Base-by-base conservation (phyloP, 2,888 invertebrate species). In the Bursaphelenchus okinawaensis region DNA sequence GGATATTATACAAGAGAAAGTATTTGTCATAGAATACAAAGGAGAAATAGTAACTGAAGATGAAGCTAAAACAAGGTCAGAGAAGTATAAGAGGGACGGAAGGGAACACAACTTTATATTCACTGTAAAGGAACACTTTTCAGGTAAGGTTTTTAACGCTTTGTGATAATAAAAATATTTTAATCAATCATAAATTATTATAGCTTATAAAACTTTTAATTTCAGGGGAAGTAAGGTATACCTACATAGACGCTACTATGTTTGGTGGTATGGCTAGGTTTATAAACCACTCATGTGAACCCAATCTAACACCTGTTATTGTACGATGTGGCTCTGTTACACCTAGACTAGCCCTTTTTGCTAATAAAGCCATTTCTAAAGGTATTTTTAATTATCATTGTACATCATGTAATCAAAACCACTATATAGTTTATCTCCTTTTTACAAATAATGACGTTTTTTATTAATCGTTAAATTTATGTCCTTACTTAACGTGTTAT, bases 261-360 rank as follows among this genome's bases (percentile, higher is more conserved):
- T 51, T 28, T 16, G 78, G 77, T 19, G 77, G 77, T 54, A 65
- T 80, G 16, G 75, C 76, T 1, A 68, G 79, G 8, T 79, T 78
- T 55, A 65, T 77, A 52, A 80, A 80, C 55, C 80, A 80, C 64
- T 74, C 76, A 55, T 80, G 80, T 55, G 68, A 72, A 16, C 78
- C 80, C 19, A 79, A 79, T 63, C 67, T 78, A 16, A 63, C 64
- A 22, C 68, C 75, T 7, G 1, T 29, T 22, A 28, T 56, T 6
- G 40, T 40, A 40, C 12, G 40, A n/a, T 40, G 40, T 4, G 40
- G 40, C 16, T 16, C 16, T 16, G n/a, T 40, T 16, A 4, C 40
- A 16, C 40, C 40, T 40, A 12, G n/a, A n/a, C n/a, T 40, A n/a
- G 40, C 40, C n/a, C n/a, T 40, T 12, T 40, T 40, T 4, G 40